These are phyloP conservation scores for Percopsis transmontana DNA, from an alignment of 2,113 vertebrate genomes.

Conservation along the genomic window DNA sequence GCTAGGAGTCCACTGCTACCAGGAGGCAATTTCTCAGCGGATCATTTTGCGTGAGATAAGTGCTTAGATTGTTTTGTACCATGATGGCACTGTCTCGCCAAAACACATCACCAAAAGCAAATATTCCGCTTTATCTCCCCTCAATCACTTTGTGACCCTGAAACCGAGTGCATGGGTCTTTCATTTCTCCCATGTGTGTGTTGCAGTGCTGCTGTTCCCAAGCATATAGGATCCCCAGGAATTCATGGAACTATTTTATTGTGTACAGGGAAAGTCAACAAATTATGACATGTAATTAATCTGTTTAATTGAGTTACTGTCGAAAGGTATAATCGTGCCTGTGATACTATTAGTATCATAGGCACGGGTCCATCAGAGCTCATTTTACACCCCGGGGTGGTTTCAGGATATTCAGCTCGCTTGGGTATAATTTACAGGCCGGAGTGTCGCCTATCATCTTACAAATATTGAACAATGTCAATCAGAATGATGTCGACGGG, in stretches of 20 bases:
- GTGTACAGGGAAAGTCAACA: not conserved
- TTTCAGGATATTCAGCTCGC: constrained; percentile 20
- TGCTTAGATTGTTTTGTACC: not conserved
- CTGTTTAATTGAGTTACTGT: not conserved
- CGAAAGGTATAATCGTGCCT: constrained; percentile 4
- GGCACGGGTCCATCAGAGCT: constrained; percentile 22
- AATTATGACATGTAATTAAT: not conserved
- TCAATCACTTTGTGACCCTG: not conserved
- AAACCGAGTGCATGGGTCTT: not conserved
- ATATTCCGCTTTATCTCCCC: constrained; percentile 8
- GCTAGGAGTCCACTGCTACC: not conserved
- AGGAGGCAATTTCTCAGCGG: not conserved
- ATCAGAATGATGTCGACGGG: constrained; percentile 35
- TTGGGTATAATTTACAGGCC: constrained; percentile 64
- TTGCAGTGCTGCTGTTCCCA: not conserved
- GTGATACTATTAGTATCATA: constrained; percentile 6
- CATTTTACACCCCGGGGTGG: not conserved
- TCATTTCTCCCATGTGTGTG: constrained; percentile 7
- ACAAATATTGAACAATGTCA: constrained; percentile 64
- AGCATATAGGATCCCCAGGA: constrained; percentile 12
- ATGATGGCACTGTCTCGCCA: not conserved
- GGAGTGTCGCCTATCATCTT: constrained; percentile 60
- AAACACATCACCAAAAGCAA: constrained; percentile 9
- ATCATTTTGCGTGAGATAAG: constrained; percentile 5
- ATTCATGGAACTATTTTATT: not conserved